Evolutionary conservation across 2,797 vertebrate genomes (phyloP).

Genomic region (Psittacula derbiana): DNA sequence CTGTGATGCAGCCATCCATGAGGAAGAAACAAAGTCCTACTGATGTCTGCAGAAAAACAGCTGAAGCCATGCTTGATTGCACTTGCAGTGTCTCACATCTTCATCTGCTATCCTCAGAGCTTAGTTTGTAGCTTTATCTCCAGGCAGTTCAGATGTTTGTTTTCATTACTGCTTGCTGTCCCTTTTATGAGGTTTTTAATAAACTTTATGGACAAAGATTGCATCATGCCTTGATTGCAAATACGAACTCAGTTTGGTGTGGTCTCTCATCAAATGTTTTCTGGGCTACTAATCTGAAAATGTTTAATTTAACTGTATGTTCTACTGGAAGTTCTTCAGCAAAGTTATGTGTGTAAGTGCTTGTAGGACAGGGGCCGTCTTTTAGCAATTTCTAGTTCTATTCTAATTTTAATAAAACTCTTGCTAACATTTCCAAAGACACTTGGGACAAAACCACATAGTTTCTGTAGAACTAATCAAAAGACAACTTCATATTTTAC

Average conservation of each 20-base stretch:
- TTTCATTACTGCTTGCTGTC: neutral
- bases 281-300: neutral
- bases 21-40: neutral
- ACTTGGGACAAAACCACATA: neutral
- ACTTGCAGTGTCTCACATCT: neutral
- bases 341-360: neutral
- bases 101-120: neutral
- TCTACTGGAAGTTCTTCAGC: neutral
- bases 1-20: rapidly evolving
- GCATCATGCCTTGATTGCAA: neutral
- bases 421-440: neutral
- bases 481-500: neutral
- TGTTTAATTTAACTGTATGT: neutral
- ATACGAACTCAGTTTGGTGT: neutral
- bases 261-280: neutral
- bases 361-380: neutral
- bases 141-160: neutral
- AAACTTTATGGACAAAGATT: neutral
- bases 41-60: neutral
- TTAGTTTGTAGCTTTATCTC: neutral
- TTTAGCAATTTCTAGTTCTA: neutral
- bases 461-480: neutral
- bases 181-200: neutral
- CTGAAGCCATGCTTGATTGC: neutral
- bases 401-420: neutral